Conservation (phyloP, 2,797 vertebrate genomes). For the Coreius guichenoti region DNA sequence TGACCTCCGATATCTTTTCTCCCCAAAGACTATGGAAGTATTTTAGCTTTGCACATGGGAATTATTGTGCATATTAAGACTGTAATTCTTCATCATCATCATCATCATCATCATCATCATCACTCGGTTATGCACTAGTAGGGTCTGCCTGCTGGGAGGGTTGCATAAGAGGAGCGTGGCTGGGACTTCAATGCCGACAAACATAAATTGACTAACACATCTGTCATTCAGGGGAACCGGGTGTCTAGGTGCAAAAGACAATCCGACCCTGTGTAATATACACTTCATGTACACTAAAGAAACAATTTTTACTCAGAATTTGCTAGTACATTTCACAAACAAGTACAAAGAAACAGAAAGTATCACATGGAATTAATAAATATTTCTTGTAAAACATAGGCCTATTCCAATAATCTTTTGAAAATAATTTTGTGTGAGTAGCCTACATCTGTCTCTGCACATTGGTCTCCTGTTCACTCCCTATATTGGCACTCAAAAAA, state of each 20-base stretch:
- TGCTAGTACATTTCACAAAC: not conserved
- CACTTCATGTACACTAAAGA: not conserved
- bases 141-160: not conserved
- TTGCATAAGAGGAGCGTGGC: not conserved
- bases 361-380: not conserved
- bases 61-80: conserved; percentile 9
- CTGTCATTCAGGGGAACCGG: not conserved
- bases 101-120: not conserved
- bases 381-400: not conserved
- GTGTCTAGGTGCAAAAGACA: not conserved
- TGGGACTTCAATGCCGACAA: not conserved
- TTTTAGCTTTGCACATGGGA: not conserved
- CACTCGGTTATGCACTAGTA: not conserved
- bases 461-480: not conserved
- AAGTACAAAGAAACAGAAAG: not conserved
- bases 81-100: not conserved
- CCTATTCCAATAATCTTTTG: not conserved
- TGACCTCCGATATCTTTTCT: conserved; percentile 8
- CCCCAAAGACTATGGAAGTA: not conserved
- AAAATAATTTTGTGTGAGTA: too few species aligned
- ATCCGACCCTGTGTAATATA: not conserved
- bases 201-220: not conserved
- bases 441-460: not conserved
- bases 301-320: not conserved
- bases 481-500: not conserved